Conservation (phyloP, 1,140 invertebrate species). For the Saccostrea echinata region DNA sequence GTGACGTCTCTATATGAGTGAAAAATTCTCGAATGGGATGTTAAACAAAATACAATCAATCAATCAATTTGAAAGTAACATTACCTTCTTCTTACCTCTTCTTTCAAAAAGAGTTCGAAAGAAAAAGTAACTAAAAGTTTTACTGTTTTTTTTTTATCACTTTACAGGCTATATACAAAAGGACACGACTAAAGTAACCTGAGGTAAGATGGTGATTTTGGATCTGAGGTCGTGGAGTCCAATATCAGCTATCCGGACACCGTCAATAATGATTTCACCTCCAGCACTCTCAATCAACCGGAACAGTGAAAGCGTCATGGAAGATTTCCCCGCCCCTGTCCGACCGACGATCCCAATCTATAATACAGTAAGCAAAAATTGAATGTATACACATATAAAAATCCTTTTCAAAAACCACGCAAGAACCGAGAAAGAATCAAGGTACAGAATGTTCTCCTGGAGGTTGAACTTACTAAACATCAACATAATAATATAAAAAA, state of each 20-base stretch:
- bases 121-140: too few relatives aligned
- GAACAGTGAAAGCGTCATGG: slow-evolving; percentile 86
- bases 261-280: slow-evolving; percentile 63
- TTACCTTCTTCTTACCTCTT: background rate
- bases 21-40: too few relatives aligned
- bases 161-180: background rate
- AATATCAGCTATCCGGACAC: slow-evolving; percentile 61
- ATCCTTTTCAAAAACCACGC: too few relatives aligned
- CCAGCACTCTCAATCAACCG: slow-evolving; percentile 85
- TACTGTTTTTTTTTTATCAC: background rate
- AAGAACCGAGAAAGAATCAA: too few relatives aligned
- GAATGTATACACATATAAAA: too few relatives aligned
- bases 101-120: background rate
- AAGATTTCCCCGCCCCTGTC: slow-evolving; percentile 79
- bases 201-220: slow-evolving; percentile 81
- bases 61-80: too few relatives aligned
- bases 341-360: slow-evolving; percentile 69
- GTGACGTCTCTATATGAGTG: too few relatives aligned
- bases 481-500: too few relatives aligned
- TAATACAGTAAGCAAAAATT: background rate
- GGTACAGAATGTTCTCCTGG: too few relatives aligned
- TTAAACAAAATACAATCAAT: too few relatives aligned
- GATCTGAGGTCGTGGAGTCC: slow-evolving; percentile 79
- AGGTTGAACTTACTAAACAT: too few relatives aligned
- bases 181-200: slow-evolving; percentile 70